Evolutionary conservation across 2,797 vertebrate species (phyloP).

Genomic region (Megaceryle alcyon): DNA sequence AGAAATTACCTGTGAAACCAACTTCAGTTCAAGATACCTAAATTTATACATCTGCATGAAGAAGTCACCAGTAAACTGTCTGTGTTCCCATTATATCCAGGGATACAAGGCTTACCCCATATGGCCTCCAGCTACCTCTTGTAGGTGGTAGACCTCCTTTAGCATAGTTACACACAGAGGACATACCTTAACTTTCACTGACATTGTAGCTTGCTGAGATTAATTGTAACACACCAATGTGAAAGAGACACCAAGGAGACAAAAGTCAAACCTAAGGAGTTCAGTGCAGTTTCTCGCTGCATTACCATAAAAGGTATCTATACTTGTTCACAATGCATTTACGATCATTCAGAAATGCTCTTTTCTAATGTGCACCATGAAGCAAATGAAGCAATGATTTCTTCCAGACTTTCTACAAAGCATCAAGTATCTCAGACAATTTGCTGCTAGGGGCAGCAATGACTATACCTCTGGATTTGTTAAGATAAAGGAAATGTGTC

Average conservation of each 20-base stretch:
- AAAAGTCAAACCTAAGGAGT: neutral
- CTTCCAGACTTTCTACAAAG: conserved; percentile 36
- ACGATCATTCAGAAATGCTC: neutral
- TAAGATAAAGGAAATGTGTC: conserved; percentile 12
- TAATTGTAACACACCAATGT: neutral
- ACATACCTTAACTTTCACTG: neutral
- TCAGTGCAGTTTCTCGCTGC: neutral
- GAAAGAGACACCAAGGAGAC: neutral
- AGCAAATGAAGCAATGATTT: neutral
- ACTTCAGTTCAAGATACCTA: neutral
- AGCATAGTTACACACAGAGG: accelerated
- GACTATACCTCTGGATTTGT: neutral
- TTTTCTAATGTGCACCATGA: accelerated
- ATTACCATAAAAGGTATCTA: neutral
- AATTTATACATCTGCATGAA: neutral
- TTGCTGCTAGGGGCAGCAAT: neutral
- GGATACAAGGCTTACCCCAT: accelerated
- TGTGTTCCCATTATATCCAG: neutral
- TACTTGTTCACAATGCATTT: neutral
- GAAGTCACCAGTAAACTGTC: neutral
- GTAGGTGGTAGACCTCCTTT: neutral
- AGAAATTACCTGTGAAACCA: neutral
- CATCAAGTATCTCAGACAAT: neutral
- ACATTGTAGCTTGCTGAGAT: neutral
- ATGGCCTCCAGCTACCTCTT: neutral